phyloP scores from a whole-genome alignment of 2,888 invertebrate species.

The Syrphus vitripennis region DNA sequence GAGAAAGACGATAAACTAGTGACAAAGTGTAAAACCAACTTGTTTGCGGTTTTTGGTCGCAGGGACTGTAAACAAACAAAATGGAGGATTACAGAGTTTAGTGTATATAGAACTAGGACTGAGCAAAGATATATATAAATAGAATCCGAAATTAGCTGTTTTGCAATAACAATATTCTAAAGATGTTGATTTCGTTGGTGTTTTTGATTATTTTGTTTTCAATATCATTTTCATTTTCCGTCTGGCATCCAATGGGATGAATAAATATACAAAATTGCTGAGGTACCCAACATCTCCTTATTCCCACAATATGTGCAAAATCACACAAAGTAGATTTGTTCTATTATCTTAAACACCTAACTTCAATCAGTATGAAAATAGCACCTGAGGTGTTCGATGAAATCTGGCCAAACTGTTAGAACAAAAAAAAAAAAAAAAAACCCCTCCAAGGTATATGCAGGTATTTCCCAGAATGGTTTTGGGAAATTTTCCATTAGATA shows the following conservation, averaged over 20 bases:
- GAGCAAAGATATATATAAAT: background rate
- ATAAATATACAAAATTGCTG: background rate
- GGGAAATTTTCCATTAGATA: conserved; percentile 52
- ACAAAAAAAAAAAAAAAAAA: background rate
- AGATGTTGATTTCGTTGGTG: background rate
- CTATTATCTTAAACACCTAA: background rate
- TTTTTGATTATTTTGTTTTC: conserved; percentile 15
- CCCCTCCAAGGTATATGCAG: background rate
- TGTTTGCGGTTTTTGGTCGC: conserved; percentile 41
- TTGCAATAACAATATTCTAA: conserved; percentile 15
- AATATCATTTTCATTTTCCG: conserved; percentile 25
- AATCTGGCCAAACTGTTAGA: conserved; percentile 35
- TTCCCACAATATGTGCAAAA: background rate
- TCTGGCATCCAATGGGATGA: background rate
- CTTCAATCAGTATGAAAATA: background rate
- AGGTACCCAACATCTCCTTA: background rate
- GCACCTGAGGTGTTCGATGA: background rate
- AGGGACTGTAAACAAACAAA: background rate
- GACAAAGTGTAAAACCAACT: conserved; percentile 33
- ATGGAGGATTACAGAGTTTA: background rate
- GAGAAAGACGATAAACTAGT: background rate
- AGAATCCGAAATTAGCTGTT: background rate
- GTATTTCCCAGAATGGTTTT: conserved; percentile 9
- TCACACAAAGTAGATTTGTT: background rate
- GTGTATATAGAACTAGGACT: background rate